Evolutionary conservation across 2,888 invertebrate species (phyloP), one percentile per base, ranked within the genome.

Genomic region (Leptopilina myrica): DNA sequence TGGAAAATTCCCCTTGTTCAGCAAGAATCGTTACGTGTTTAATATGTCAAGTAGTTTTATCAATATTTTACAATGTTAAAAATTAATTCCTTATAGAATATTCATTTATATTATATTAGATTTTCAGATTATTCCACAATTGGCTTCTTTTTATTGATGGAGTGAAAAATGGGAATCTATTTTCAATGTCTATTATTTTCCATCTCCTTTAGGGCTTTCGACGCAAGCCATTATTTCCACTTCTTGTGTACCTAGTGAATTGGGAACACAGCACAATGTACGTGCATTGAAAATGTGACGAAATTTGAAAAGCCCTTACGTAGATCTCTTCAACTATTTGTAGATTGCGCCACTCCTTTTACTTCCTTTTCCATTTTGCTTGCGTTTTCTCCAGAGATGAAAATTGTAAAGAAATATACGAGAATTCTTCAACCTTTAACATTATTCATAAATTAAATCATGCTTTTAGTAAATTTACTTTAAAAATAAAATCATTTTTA

Each of bases 21-120:
- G 69, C 69, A 73, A 73, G 33, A 56, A 26, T 14, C 26, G 5
- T 26, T 8, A 73, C 14, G 3, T 73, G 8, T 73, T 69, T n/a
- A 73, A 73, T 53, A 73, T 73, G 53, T 73, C 69, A 73, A 73
- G 53, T 26, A 53, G 33, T 5, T 73, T 73, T 56, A 53, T 11
- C 53, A 9, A 26, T 12, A 53, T 56, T 26, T 26, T 26, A 33
- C 20, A 20, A 20, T 14, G 49, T 14, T 26, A 26, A n/a, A 53
- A 8, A 73, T 53, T 73, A 53, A 73, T 73, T 73, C 53, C 53
- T 26, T 56, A 8, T 56, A 53, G 26, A 53, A 53, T 53, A 8
- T 33, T 53, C 53, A 73, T 73, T 53, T 53, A 73, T 73, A 73
- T 73, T 33, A 73, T 53, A 73, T 33, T 73, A 33, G 26, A 20